phyloP scores from a whole-genome alignment of 2,113 vertebrate genomes.

The Paraplagusia blochii region DNA sequence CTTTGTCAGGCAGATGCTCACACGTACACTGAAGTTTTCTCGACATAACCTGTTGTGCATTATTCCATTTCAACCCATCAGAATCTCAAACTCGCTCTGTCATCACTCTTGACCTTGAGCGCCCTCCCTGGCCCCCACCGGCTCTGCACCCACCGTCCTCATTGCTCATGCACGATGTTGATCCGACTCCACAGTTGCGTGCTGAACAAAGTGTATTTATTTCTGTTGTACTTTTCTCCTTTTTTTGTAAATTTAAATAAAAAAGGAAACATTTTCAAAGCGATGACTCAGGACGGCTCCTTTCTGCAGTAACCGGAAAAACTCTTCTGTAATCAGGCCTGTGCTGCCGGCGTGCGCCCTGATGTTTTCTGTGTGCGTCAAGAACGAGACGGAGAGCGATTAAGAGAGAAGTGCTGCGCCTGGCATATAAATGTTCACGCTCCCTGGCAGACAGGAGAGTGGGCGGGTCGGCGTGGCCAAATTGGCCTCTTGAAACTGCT shows the following conservation, averaged over 20 bases:
- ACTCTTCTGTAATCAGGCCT: conserved; percentile 45
- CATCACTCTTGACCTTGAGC: conserved; percentile 3
- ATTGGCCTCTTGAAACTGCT: conserved; percentile 56
- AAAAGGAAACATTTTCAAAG: conserved; percentile 71
- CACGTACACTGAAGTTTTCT: too few relatives aligned
- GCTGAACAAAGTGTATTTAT: conserved; percentile 74
- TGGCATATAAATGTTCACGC: conserved; percentile 50
- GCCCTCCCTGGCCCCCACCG: conserved; percentile 1
- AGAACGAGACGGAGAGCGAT: conserved; percentile 23
- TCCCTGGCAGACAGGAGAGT: conserved; percentile 44
- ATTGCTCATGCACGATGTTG: conserved; percentile 58
- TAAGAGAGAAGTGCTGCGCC: conserved; percentile 33
- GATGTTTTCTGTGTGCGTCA: conserved; percentile 5
- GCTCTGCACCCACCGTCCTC: conserved; percentile 42
- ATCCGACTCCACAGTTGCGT: conserved; percentile 60
- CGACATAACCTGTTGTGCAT: too few relatives aligned
- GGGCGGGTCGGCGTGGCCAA: conserved; percentile 48
- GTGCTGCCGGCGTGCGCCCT: conserved; percentile 17
- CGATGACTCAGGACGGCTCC: conserved; percentile 41
- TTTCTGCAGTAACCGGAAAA: conserved; percentile 17
- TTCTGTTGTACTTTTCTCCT: conserved; percentile 75
- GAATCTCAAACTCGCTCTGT: conserved; percentile 8
- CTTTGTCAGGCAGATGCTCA: too few relatives aligned
- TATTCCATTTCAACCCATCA: too few relatives aligned
- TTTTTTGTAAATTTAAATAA: conserved; percentile 82